Evolutionary conservation across 92 coral and sea anemone species (phyloP).

Genomic region (Porites divaricata): DNA sequence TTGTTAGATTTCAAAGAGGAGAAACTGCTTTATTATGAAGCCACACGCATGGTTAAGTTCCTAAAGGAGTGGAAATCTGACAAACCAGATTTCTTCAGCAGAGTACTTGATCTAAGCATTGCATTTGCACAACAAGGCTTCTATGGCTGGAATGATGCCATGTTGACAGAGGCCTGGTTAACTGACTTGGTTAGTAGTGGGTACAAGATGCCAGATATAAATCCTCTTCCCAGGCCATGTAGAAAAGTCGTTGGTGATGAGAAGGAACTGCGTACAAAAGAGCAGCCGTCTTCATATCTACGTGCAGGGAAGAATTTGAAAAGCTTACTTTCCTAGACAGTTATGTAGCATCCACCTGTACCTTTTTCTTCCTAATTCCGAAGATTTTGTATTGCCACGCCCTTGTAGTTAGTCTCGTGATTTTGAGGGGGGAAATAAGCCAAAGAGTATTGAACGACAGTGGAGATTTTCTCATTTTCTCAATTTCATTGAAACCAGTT

Average conservation of each 20-base stretch:
- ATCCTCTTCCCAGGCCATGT: slow-evolving; percentile 57
- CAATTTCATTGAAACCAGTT: too few species aligned
- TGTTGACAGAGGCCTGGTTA: slow-evolving; percentile 92
- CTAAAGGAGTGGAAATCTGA: slow-evolving; percentile 79
- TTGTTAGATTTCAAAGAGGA: slow-evolving; percentile 89
- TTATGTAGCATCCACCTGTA: too few species aligned
- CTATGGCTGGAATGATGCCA: slow-evolving; percentile 81
- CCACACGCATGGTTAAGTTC: slow-evolving; percentile 81
- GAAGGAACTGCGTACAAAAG: slow-evolving; percentile 49
- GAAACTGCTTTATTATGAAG: slow-evolving; percentile 81
- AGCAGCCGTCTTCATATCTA: slow-evolving; percentile 81
- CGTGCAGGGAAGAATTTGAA: slow-evolving; percentile 67
- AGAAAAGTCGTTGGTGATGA: slow-evolving; percentile 39
- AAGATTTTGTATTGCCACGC: too few species aligned
- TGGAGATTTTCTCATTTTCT: too few species aligned
- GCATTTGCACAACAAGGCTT: slow-evolving; percentile 79
- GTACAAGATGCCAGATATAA: slow-evolving; percentile 72
- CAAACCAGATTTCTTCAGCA: slow-evolving; percentile 79
- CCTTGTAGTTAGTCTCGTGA: too few species aligned
- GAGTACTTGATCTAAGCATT: slow-evolving; percentile 76
- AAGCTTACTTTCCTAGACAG: not conserved
- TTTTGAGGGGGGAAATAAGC: too few species aligned
- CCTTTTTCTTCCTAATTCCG: too few species aligned
- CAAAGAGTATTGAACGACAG: too few species aligned
- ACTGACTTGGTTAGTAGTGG: slow-evolving; percentile 86